A percentile compares a stretch with the other conserved stretches of the same genome.
These are phyloP conservation scores for Callipepla californica DNA, from an alignment of 2,113 vertebrate genomes.

Conservation along the genomic window DNA sequence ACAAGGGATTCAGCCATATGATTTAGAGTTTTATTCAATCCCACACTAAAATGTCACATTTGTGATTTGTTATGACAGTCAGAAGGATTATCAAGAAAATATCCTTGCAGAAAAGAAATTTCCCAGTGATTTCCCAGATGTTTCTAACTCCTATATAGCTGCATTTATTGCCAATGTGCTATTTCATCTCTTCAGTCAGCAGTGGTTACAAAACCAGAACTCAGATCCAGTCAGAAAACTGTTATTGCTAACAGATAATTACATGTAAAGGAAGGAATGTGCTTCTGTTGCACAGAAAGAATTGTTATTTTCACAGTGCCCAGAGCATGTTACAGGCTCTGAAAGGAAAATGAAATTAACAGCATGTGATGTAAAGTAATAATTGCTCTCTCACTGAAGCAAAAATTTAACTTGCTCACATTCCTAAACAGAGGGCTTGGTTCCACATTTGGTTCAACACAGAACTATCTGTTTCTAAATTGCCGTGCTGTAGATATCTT, in stretches of 20 bases:
- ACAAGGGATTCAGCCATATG: neutral
- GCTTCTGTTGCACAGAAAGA: neutral
- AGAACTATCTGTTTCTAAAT: neutral
- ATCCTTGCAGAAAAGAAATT: neutral
- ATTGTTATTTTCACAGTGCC: conserved; percentile 1
- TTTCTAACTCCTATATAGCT: neutral
- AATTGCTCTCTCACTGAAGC: neutral
- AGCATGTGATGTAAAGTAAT: conserved; percentile 28
- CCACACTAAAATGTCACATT: neutral
- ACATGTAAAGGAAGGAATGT: neutral
- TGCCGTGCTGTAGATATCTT: neutral
- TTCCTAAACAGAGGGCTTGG: neutral
- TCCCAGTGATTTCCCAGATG: neutral
- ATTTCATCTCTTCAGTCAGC: neutral
- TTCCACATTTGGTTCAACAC: neutral
- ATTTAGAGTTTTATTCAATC: neutral
- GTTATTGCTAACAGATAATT: neutral
- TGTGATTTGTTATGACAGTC: neutral
- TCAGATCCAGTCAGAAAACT: neutral
- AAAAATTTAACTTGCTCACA: neutral
- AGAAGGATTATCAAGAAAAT: neutral
- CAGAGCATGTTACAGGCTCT: neutral
- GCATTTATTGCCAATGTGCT: neutral
- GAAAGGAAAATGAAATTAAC: neutral
- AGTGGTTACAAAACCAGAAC: neutral